phyloP scores from a whole-genome alignment of 2,113 vertebrate genomes.

The Hystrix brachyura region DNA sequence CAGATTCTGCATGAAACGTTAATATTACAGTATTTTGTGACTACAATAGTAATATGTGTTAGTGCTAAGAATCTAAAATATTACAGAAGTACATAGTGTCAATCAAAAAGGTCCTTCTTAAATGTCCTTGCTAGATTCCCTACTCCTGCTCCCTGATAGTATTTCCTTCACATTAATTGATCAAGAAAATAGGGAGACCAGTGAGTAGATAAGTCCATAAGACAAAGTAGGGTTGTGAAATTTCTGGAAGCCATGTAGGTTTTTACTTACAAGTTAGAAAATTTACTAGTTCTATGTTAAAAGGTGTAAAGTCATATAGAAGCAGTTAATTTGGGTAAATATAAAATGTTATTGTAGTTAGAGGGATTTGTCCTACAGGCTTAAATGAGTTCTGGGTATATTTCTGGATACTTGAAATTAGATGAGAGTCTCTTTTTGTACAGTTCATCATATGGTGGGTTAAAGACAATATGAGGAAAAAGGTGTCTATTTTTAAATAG shows the following conservation, averaged over 20 bases:
- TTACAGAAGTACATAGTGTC: slow-evolving; percentile 21
- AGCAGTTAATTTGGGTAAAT: slow-evolving; percentile 55
- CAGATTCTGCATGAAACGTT: slow-evolving; percentile 35
- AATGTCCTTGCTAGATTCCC: not conserved
- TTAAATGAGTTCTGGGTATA: slow-evolving; percentile 21
- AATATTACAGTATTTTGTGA: slow-evolving; percentile 32
- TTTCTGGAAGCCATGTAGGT: slow-evolving; percentile 47
- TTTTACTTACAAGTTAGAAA: slow-evolving; percentile 58
- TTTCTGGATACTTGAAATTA: slow-evolving; percentile 52
- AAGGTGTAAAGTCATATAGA: slow-evolving; percentile 24
- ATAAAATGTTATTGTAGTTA: slow-evolving; percentile 32
- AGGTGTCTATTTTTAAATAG: not conserved
- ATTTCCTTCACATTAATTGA: slow-evolving; percentile 52
- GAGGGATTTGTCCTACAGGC: not conserved
- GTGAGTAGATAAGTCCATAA: slow-evolving; percentile 6
- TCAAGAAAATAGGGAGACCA: slow-evolving; percentile 49
- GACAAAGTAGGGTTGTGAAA: slow-evolving; percentile 8
- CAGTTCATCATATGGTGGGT: not conserved
- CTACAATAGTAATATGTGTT: not conserved
- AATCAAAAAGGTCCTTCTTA: slow-evolving; percentile 8
- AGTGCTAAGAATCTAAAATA: slow-evolving; percentile 11
- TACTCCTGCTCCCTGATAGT: slow-evolving; percentile 31
- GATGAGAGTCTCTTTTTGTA: slow-evolving; percentile 18
- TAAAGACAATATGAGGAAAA: slow-evolving; percentile 26
- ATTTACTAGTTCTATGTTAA: slow-evolving; percentile 40